These are phyloP conservation scores for Spatulosminthurus flaviceps DNA, from an alignment of 2,888 invertebrate genomes.

Conservation along the genomic window DNA sequence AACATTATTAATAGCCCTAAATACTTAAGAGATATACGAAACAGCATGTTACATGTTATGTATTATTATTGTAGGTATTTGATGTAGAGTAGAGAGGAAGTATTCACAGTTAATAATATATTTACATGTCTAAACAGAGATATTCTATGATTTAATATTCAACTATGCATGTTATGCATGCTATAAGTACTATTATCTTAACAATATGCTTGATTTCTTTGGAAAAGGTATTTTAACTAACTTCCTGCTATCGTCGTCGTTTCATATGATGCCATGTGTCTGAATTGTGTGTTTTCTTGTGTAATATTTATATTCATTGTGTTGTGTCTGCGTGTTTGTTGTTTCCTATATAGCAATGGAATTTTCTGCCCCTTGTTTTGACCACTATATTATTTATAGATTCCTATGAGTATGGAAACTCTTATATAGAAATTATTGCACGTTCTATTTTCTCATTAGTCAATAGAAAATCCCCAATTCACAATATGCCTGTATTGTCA, in stretches of 20 bases:
- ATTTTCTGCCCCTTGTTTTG: neutral
- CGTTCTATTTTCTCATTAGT: neutral
- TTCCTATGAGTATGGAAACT: neutral
- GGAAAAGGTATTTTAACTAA: neutral
- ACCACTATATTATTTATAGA: neutral
- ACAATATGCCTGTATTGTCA: slow-evolving; percentile 11
- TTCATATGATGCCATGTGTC: neutral
- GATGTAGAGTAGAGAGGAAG: too few relatives aligned
- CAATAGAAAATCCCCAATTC: neutral
- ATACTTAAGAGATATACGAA: too few relatives aligned
- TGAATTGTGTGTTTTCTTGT: slow-evolving; percentile 5
- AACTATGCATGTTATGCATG: too few relatives aligned
- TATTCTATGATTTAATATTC: too few relatives aligned
- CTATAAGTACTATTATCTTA: too few relatives aligned
- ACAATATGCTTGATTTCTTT: too few relatives aligned
- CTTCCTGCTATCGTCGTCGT: slow-evolving; percentile 13
- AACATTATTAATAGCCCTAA: too few relatives aligned
- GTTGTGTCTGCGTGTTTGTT: neutral
- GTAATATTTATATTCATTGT: neutral
- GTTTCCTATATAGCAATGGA: neutral
- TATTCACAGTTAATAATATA: too few relatives aligned
- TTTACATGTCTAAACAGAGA: too few relatives aligned
- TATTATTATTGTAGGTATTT: too few relatives aligned
- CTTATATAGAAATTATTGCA: neutral
- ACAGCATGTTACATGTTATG: too few relatives aligned